phyloP scores from a whole-genome alignment of 2,888 invertebrate genomes.

The Zeuzera pyrina region DNA sequence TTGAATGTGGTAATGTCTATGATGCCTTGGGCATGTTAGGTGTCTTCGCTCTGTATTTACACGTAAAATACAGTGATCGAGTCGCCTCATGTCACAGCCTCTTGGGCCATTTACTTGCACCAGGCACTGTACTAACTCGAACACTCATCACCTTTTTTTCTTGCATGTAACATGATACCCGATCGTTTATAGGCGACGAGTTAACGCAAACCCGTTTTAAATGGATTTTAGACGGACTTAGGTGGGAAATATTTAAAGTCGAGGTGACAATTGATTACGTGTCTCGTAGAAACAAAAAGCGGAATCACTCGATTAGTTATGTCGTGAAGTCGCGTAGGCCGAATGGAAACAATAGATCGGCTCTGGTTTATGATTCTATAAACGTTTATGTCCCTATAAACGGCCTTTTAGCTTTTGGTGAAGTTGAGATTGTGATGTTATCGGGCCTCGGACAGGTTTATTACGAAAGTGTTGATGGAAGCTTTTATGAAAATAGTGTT shows the following conservation, averaged over 20 bases:
- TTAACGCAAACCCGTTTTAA: conserved; percentile 60
- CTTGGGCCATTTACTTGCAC: conserved; percentile 50
- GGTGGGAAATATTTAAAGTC: conserved; percentile 53
- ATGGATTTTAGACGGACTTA: conserved; percentile 52
- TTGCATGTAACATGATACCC: conserved; percentile 62
- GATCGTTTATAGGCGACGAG: conserved; percentile 54
- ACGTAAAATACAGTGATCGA: conserved; percentile 18
- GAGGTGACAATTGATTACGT: conserved; percentile 69
- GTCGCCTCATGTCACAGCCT: conserved; percentile 30
- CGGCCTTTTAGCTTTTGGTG: conserved; percentile 62
- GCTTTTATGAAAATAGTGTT: conserved; percentile 36
- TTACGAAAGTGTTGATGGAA: conserved; percentile 45
- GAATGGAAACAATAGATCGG: conserved; percentile 64
- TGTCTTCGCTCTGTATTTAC: too few species aligned
- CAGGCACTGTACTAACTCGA: conserved; percentile 40
- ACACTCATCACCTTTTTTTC: conserved; percentile 67
- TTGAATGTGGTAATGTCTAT: too few species aligned
- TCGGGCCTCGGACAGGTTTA: conserved; percentile 54
- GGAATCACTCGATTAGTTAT: conserved; percentile 65
- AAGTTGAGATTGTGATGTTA: conserved; percentile 59
- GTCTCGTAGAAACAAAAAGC: conserved; percentile 59
- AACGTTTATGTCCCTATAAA: conserved; percentile 69
- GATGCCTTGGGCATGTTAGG: too few species aligned
- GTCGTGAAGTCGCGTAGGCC: conserved; percentile 58
- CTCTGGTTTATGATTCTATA: conserved; percentile 69